phyloP scores from a whole-genome alignment of 1,140 invertebrate genomes.

The Hermetia illucens region DNA sequence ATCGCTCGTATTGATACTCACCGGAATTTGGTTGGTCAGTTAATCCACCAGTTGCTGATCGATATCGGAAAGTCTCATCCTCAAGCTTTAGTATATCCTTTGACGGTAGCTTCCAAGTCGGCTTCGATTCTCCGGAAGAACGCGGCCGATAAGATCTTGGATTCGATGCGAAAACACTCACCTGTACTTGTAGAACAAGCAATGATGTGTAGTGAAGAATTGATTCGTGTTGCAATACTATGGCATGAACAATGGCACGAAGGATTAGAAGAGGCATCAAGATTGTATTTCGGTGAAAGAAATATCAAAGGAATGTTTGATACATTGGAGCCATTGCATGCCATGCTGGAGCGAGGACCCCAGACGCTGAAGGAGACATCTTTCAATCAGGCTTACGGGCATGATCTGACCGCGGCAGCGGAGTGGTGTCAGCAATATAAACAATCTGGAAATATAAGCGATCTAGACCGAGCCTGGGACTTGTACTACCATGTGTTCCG shows the following conservation, averaged over 20 bases:
- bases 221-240: slow-evolving; percentile 94
- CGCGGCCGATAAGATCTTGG: slow-evolving; percentile 90
- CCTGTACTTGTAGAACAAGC: slow-evolving; percentile 85
- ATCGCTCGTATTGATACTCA: slow-evolving; percentile 96
- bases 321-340: slow-evolving; percentile 87
- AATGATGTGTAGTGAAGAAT: slow-evolving; percentile 86
- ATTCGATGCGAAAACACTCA: slow-evolving; percentile 91
- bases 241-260: slow-evolving; percentile 99
- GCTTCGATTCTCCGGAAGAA: slow-evolving; percentile 68
- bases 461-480: slow-evolving; percentile 97
- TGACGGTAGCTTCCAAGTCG: slow-evolving; percentile 95
- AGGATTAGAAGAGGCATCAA: slow-evolving; percentile 92
- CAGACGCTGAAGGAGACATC: slow-evolving; percentile 94
- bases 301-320: slow-evolving; percentile 94
- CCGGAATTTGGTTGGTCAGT: slow-evolving; percentile 65
- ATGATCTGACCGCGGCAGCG: slow-evolving; percentile 83
- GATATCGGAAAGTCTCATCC: slow-evolving; percentile 87
- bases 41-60: slow-evolving; percentile 86
- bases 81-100: slow-evolving; percentile 89
- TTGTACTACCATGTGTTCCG: slow-evolving; percentile 97
- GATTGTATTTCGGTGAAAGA: slow-evolving; percentile 90
- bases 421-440: slow-evolving; percentile 89
- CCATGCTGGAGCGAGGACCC: slow-evolving; percentile 83
- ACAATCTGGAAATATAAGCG: slow-evolving; percentile 67
- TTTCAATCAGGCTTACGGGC: slow-evolving; percentile 90